A percentile compares a stretch with the other conserved stretches of the same genome.
phyloP scores from a whole-genome alignment of 2,888 invertebrate genomes.

The Axea sp. region DNA sequence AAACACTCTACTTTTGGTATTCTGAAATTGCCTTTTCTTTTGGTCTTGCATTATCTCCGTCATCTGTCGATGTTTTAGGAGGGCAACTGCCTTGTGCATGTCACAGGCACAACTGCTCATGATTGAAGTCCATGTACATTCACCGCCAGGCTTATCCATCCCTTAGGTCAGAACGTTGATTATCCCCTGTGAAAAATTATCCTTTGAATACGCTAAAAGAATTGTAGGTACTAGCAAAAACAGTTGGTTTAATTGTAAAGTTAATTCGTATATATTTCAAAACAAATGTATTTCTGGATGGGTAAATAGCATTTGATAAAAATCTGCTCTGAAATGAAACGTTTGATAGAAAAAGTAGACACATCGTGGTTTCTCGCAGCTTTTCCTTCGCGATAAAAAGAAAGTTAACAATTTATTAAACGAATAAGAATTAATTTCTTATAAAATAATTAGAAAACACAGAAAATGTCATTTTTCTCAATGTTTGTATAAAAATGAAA shows the following conservation, averaged over 20 bases:
- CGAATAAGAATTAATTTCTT: too few relatives aligned
- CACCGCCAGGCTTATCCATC: slow-evolving; percentile 36
- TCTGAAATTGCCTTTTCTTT: slow-evolving; percentile 19
- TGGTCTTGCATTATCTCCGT: slow-evolving; percentile 43
- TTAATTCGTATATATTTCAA: too few relatives aligned
- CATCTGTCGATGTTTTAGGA: slow-evolving; percentile 51
- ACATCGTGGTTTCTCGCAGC: too few relatives aligned
- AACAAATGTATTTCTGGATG: too few relatives aligned
- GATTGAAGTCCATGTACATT: slow-evolving; percentile 47
- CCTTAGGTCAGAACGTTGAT: slow-evolving; percentile 48
- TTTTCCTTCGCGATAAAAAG: too few relatives aligned
- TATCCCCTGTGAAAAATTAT: slow-evolving; percentile 56
- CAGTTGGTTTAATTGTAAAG: slow-evolving; percentile 24
- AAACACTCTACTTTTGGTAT: slow-evolving; percentile 16
- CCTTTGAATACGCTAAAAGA: slow-evolving; percentile 17
- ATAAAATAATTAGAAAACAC: too few relatives aligned
- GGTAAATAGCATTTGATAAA: too few relatives aligned
- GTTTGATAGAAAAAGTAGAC: too few relatives aligned
- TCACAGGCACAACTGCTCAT: slow-evolving; percentile 55
- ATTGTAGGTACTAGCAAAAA: slow-evolving; percentile 15
- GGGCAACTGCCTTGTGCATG: slow-evolving; percentile 48
- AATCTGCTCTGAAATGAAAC: too few relatives aligned
- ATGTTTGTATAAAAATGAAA: too few relatives aligned
- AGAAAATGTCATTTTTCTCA: too few relatives aligned
- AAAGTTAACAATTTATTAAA: too few relatives aligned